A percentile compares a stretch with the other conserved stretches of the same genome.
These are phyloP conservation scores for Ctenosaura bakeri DNA, from an alignment of 2,797 vertebrate species.

Conservation along the genomic window DNA sequence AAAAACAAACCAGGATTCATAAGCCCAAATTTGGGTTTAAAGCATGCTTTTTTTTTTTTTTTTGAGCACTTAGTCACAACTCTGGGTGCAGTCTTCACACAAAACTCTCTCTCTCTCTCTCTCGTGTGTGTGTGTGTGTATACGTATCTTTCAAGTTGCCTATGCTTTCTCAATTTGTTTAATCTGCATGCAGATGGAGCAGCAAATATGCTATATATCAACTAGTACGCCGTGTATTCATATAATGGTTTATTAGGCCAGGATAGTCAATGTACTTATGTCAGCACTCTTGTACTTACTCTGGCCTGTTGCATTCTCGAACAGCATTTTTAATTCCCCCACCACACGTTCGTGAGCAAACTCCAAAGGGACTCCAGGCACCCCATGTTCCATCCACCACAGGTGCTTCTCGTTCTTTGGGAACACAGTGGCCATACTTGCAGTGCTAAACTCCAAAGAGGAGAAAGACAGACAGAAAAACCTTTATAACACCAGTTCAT, in stretches of 20 bases:
- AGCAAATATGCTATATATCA: neutral
- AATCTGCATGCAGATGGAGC: neutral
- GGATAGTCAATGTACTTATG: neutral
- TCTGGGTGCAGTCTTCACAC: neutral
- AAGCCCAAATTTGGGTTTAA: neutral
- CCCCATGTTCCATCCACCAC: slow-evolving; percentile 94
- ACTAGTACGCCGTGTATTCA: neutral
- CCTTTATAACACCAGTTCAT: neutral
- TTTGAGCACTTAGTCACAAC: neutral
- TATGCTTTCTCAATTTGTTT: neutral
- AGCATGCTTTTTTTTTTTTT: neutral
- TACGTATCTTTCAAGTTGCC: too few species aligned
- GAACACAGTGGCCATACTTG: slow-evolving; percentile 92
- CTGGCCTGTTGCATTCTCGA: slow-evolving; percentile 95
- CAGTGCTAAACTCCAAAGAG: slow-evolving; percentile 87
- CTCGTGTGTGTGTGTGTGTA: too few species aligned
- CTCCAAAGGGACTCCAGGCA: slow-evolving; percentile 96
- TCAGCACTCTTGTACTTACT: slow-evolving; percentile 82
- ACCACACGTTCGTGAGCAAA: slow-evolving; percentile 94
- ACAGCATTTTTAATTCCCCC: slow-evolving; percentile 94
- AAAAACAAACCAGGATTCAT: neutral
- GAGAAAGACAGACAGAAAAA: slow-evolving; percentile 32
- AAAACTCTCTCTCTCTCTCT: neutral
- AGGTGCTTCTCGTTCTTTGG: slow-evolving; percentile 87
- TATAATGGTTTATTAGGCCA: neutral